Conservation (phyloP, 2,113 vertebrate species). For the Lichenostomus cassidix region DNA sequence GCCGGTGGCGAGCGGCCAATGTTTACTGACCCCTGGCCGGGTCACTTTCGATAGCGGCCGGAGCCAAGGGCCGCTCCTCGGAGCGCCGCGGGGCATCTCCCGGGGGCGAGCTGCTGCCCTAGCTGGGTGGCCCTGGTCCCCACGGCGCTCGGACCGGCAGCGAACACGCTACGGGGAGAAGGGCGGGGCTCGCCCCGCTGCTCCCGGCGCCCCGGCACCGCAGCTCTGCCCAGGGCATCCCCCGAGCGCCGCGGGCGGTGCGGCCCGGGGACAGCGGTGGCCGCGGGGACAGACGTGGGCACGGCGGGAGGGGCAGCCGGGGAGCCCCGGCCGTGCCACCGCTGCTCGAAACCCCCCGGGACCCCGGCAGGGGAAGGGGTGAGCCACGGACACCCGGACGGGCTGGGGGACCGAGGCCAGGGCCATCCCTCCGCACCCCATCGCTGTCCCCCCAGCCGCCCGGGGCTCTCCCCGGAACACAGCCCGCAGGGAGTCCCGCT, state of each 20-base stretch:
- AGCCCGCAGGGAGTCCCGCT: neutral
- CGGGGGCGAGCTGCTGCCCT: neutral
- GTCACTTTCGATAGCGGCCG: neutral
- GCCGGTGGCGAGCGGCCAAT: slow-evolving; percentile 11
- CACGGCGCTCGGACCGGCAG: neutral
- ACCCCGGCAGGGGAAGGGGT: neutral
- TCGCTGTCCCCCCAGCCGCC: neutral
- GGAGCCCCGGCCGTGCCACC: neutral
- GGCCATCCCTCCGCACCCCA: neutral
- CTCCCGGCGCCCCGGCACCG: neutral
- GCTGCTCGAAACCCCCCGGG: neutral
- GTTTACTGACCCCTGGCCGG: slow-evolving; percentile 22
- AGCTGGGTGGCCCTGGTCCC: neutral
- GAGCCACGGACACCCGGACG: neutral
- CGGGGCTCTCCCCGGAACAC: neutral
- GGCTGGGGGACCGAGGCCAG: neutral
- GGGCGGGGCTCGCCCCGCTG: neutral
- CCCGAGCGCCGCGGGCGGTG: neutral
- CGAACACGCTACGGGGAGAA: rapidly evolving
- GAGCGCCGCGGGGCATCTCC: neutral
- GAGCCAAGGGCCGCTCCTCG: neutral
- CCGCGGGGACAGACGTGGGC: neutral
- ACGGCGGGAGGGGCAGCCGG: neutral
- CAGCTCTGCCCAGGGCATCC: neutral
- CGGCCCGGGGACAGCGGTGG: neutral